Evolutionary conservation across 2,888 invertebrate species (phyloP).

Genomic region (Cabera pusaria): DNA sequence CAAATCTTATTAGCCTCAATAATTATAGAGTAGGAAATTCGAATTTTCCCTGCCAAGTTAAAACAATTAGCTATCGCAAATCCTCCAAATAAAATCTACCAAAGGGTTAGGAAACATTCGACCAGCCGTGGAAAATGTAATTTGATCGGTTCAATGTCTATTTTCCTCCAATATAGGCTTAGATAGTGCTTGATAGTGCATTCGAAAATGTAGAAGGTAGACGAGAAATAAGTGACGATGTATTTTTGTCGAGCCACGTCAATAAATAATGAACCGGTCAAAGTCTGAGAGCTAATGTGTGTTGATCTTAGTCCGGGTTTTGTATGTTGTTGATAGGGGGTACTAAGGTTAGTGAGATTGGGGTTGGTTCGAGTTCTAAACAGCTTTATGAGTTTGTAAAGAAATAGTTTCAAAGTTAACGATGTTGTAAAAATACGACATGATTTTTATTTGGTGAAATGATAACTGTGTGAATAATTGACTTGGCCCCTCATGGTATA

Average conservation of each 20-base stretch:
- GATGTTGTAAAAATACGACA: too few relatives aligned
- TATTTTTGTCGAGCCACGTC: constrained; percentile 69
- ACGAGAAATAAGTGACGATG: constrained; percentile 47
- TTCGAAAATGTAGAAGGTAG: constrained; percentile 29
- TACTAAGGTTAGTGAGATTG: constrained; percentile 47
- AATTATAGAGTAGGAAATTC: too few relatives aligned
- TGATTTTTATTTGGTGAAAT: too few relatives aligned
- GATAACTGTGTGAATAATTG: too few relatives aligned
- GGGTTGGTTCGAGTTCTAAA: constrained; percentile 27
- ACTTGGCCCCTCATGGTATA: too few relatives aligned
- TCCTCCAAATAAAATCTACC: constrained; percentile 1
- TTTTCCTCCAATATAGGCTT: constrained; percentile 15
- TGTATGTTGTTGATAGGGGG: constrained; percentile 41
- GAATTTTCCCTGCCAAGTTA: too few relatives aligned
- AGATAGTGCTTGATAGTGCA: constrained; percentile 1
- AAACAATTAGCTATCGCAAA: too few relatives aligned
- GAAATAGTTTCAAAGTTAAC: too few relatives aligned
- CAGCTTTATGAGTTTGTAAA: too few relatives aligned
- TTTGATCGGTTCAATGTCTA: constrained; percentile 27
- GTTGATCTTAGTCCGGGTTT: constrained; percentile 66
- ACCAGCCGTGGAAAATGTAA: constrained; percentile 9
- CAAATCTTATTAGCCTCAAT: too few relatives aligned
- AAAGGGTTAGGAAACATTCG: too few relatives aligned
- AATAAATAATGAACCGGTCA: constrained; percentile 70
- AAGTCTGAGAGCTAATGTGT: constrained; percentile 74